Evolutionary conservation across 2,888 invertebrate species (phyloP).

Genomic region (Eristalis pertinax): DNA sequence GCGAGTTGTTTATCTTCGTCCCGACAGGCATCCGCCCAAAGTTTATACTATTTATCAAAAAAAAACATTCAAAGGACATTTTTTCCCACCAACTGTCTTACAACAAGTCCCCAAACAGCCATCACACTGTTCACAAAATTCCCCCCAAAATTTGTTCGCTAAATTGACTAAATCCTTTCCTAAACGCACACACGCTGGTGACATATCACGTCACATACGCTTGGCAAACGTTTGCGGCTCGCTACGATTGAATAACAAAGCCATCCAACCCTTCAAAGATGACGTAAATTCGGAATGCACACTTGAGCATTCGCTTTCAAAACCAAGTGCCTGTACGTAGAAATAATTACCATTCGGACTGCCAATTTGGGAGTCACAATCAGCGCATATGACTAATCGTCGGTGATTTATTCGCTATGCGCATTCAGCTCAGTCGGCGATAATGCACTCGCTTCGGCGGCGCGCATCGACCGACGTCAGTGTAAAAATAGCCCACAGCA

Average conservation of each 20-base stretch:
- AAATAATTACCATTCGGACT: conserved; percentile 57
- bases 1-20: too few relatives aligned
- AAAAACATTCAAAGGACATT: too few relatives aligned
- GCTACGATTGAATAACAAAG: conserved; percentile 48
- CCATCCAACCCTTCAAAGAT: conserved; percentile 42
- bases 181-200: neutral
- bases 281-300: conserved; percentile 48
- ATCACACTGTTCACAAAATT: too few relatives aligned
- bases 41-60: too few relatives aligned
- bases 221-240: conserved; percentile 28
- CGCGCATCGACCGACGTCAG: conserved; percentile 46
- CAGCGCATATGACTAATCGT: conserved; percentile 64
- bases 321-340: conserved; percentile 18
- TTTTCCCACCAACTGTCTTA: too few relatives aligned
- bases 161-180: too few relatives aligned
- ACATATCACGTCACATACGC: conserved; percentile 21
- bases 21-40: too few relatives aligned
- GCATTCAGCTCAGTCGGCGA: conserved; percentile 44
- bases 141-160: too few relatives aligned
- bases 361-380: conserved; percentile 65
- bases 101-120: too few relatives aligned
- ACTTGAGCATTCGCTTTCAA: neutral
- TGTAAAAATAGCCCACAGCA: conserved; percentile 65
- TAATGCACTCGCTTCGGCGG: conserved; percentile 46
- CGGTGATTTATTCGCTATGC: conserved; percentile 67